Evolutionary conservation across 2,797 vertebrate species (phyloP).

Genomic region (Thunnus albacares): DNA sequence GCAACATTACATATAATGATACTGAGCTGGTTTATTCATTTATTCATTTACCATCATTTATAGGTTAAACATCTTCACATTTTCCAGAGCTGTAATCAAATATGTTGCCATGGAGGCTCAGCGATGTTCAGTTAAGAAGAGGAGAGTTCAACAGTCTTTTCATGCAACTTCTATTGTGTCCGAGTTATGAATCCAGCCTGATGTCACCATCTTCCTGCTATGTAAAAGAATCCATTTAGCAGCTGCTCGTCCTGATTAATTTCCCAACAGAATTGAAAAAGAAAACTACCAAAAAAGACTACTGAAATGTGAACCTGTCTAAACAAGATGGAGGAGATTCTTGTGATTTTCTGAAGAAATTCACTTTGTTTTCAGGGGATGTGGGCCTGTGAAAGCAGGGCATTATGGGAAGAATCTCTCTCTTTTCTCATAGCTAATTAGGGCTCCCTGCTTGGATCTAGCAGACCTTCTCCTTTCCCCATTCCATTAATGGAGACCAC

Average conservation of each 20-base stretch:
- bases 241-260: slow-evolving; percentile 29
- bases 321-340: neutral
- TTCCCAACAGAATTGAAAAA: slow-evolving; percentile 15
- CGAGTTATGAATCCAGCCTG: neutral
- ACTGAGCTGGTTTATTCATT: neutral
- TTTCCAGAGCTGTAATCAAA: neutral
- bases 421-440: slow-evolving; percentile 48
- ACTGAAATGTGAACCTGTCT: neutral
- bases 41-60: neutral
- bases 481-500: slow-evolving; percentile 75
- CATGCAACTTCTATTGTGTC: neutral
- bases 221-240: neutral
- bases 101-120: neutral
- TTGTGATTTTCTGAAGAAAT: slow-evolving; percentile 6
- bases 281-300: slow-evolving; percentile 7
- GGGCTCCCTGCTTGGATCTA: slow-evolving; percentile 47
- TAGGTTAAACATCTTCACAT: neutral
- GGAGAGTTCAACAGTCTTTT: neutral
- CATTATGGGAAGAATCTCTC: slow-evolving; percentile 52
- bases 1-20: no score
- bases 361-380: slow-evolving; percentile 6
- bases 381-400: slow-evolving; percentile 58
- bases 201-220: neutral
- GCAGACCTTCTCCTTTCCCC: slow-evolving; percentile 48
- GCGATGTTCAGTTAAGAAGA: neutral